Percentiles rank a stretch among this genome's conserved stretches.
These are phyloP conservation scores for Cephus rjabovi DNA, from an alignment of 2,888 invertebrate species.

Conservation along the genomic window DNA sequence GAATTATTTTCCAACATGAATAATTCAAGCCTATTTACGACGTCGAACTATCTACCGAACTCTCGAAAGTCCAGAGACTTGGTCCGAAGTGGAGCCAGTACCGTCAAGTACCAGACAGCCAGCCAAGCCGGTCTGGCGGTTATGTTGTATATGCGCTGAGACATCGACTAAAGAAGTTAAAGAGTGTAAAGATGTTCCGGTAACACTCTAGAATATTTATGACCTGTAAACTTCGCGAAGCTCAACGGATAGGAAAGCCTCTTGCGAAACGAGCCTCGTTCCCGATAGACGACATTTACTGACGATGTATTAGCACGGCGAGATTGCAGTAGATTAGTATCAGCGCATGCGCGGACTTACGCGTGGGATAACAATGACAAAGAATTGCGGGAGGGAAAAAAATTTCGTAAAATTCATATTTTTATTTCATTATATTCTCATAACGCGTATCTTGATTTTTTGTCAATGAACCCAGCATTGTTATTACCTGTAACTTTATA, in stretches of 20 bases:
- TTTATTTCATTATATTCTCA: too few species aligned
- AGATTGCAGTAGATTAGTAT: not conserved
- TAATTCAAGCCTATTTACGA: constrained; percentile 48
- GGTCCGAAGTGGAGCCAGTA: not conserved
- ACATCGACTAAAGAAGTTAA: constrained; percentile 36
- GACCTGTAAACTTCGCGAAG: constrained; percentile 29
- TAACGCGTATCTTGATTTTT: not conserved
- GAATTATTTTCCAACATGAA: constrained; percentile 48
- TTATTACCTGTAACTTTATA: too few species aligned
- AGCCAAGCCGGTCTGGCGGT: not conserved
- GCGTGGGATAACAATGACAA: not conserved
- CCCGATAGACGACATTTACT: not conserved
- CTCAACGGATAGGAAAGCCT: not conserved
- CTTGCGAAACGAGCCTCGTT: not conserved
- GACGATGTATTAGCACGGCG: not conserved
- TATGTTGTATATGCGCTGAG: not conserved
- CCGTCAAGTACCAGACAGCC: not conserved
- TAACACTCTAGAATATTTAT: constrained; percentile 50
- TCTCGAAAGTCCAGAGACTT: constrained; percentile 19
- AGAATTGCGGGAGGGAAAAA: not conserved
- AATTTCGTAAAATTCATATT: not conserved
- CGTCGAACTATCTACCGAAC: constrained; percentile 33
- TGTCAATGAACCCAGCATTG: not conserved
- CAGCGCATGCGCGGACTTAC: not conserved
- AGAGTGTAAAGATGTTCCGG: constrained; percentile 38